A percentile compares a stretch with the other conserved stretches of the same genome.
These are phyloP conservation scores for Spinibarbus caldwelli DNA, from an alignment of 2,797 vertebrate genomes.

Conservation along the genomic window DNA sequence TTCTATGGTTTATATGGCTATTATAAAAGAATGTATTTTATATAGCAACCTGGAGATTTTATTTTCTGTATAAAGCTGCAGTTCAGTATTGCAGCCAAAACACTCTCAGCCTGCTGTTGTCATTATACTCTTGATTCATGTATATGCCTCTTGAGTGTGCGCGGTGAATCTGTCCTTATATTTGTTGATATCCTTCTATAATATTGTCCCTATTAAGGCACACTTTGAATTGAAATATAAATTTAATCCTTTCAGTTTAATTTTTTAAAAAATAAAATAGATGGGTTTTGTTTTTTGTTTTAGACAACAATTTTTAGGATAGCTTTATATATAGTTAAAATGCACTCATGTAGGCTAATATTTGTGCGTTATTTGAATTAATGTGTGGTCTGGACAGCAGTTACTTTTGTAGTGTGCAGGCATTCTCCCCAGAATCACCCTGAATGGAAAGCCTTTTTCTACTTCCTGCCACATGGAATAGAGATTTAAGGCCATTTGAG, in stretches of 20 bases:
- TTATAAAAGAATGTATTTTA: neutral
- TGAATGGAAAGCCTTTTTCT: conserved; percentile 60
- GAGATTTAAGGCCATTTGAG: conserved; percentile 61
- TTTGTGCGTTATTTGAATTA: neutral
- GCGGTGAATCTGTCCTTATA: neutral
- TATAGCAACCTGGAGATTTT: neutral
- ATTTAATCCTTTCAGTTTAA: neutral
- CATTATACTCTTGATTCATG: neutral
- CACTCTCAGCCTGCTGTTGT: neutral
- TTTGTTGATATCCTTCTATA: neutral
- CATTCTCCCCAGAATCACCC: conserved; percentile 53
- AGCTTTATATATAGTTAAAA: neutral
- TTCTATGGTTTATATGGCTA: neutral
- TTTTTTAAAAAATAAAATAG: neutral
- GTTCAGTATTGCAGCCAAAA: neutral
- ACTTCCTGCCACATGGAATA: conserved; percentile 77
- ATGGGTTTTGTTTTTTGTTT: neutral
- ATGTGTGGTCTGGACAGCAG: conserved; percentile 17
- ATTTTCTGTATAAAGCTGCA: neutral
- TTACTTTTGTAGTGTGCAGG: conserved; percentile 43
- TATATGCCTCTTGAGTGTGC: neutral
- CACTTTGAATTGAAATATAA: neutral
- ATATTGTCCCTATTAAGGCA: neutral
- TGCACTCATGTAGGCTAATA: neutral
- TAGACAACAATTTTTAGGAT: neutral